These are phyloP conservation scores for Laticauda laticaudata DNA, from an alignment of 2,113 vertebrate genomes.

Conservation along the genomic window DNA sequence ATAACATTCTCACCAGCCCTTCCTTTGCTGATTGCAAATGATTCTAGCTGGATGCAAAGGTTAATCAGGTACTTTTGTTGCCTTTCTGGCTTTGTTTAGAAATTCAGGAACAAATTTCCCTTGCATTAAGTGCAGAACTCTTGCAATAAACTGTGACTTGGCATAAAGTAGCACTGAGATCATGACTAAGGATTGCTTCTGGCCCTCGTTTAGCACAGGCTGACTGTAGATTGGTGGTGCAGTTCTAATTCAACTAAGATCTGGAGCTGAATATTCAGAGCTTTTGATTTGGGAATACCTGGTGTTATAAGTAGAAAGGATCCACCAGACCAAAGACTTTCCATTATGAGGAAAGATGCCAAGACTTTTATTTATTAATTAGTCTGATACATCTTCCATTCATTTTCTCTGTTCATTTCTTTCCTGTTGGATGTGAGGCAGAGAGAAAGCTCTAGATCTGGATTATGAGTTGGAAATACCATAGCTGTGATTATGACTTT, in stretches of 20 bases:
- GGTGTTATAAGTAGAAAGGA: background rate
- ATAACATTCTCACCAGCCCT: background rate
- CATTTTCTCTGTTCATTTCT: background rate
- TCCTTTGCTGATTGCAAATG: background rate
- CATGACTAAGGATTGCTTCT: background rate
- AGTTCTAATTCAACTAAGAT: background rate
- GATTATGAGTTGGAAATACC: background rate
- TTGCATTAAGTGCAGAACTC: slow-evolving; percentile 12
- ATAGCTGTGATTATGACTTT: background rate
- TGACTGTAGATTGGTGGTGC: background rate
- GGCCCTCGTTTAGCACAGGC: background rate
- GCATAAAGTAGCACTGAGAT: background rate
- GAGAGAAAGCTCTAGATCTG: background rate
- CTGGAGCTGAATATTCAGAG: background rate
- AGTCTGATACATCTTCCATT: background rate
- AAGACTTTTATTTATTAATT: background rate
- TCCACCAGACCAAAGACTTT: background rate
- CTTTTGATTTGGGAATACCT: background rate
- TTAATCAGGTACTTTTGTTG: background rate
- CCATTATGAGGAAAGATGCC: background rate
- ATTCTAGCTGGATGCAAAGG: background rate
- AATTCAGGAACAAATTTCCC: slow-evolving; percentile 33
- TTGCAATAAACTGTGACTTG: slow-evolving; percentile 20
- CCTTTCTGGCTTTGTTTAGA: slow-evolving; percentile 16
- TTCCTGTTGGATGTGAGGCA: background rate